Percentiles rank a stretch among this genome's conserved stretches.
phyloP scores from a whole-genome alignment of 2,113 vertebrate genomes.

The Porphyrio hochstetteri region DNA sequence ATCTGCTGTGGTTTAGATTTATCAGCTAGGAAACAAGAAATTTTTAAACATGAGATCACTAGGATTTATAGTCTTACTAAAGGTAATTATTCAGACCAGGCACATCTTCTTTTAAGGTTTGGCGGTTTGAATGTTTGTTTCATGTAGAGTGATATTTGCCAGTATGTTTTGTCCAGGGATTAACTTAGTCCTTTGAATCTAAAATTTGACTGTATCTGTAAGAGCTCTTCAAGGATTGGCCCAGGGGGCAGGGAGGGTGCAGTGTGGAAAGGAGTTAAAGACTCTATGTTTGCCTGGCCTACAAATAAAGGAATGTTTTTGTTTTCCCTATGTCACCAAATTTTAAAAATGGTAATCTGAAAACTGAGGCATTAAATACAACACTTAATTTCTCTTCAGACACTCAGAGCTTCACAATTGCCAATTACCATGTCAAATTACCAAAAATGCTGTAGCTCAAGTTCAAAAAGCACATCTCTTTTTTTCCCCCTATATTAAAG shows the following conservation, averaged over 20 bases:
- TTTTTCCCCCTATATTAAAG: neutral
- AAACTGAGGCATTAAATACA: neutral
- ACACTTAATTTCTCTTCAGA: neutral
- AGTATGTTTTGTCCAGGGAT: neutral
- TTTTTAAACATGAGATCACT: neutral
- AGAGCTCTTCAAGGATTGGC: neutral
- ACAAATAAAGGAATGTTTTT: neutral
- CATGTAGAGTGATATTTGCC: neutral
- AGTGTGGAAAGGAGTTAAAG: neutral
- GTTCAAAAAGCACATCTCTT: neutral
- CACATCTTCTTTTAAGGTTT: neutral
- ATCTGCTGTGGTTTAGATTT: slow-evolving; percentile 6
- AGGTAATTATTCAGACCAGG: neutral
- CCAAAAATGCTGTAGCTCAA: neutral
- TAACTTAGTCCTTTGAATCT: neutral
- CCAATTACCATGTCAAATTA: neutral
- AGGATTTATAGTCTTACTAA: neutral
- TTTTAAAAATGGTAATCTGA: neutral
- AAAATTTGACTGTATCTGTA: neutral
- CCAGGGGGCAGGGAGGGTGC: too few species aligned
- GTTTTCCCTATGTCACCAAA: neutral
- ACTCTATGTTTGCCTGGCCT: neutral
- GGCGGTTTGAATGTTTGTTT: neutral
- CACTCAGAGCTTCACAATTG: neutral
- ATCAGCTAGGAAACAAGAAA: neutral